Evolutionary conservation across 2,113 vertebrate genomes (phyloP), one percentile per base, ranked within the genome.

Genomic region (Ciconia maguari): DNA sequence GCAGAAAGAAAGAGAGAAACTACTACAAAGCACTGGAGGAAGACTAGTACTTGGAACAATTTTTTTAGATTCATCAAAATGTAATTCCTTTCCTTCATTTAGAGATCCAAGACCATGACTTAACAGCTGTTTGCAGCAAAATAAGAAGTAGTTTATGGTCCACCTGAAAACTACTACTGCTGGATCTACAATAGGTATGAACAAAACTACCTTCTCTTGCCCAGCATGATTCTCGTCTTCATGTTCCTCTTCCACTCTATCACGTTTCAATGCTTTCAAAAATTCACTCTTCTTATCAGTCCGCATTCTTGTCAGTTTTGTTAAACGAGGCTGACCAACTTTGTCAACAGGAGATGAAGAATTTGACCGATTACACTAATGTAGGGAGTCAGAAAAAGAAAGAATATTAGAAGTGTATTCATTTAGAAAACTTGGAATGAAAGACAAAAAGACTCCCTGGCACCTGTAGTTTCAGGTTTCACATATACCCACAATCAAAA

Each of bases 271-370:
- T 6, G 98, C 94, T 94, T 98, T 98, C 96, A 98, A 95, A 96
- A 98, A 98, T 81, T 98, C 98, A 89, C 98, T 98, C 93, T 98
- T 98, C 90, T 98, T 98, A 97, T 98, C 98, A 36, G 97, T 96
- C 38, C 98, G 94, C 93, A 96, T 98, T 79, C 98, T 98, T 29
- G 98, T 98, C 95, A 98, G 92, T 96, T 98, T 98, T 94, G 96
- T 98, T 94, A 98, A 96, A 62, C 97, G 97, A 92, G 97, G 98
- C 65, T 98, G 98, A 94, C 92, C 97, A 89, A 97, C 95, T 97
- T 97, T 98, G 86, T 98, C 98, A 94, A 98, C 96, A 86, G 98
- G 98, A 13, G 98, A 98, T 74, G 97, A 98, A 51, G 98, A 98
- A 97, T 97, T 98, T 90, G 98, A 98, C 54, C 98, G 82, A 95